Base-by-base conservation (phyloP, 2,888 invertebrate species). In the Tiliacea citrago region DNA sequence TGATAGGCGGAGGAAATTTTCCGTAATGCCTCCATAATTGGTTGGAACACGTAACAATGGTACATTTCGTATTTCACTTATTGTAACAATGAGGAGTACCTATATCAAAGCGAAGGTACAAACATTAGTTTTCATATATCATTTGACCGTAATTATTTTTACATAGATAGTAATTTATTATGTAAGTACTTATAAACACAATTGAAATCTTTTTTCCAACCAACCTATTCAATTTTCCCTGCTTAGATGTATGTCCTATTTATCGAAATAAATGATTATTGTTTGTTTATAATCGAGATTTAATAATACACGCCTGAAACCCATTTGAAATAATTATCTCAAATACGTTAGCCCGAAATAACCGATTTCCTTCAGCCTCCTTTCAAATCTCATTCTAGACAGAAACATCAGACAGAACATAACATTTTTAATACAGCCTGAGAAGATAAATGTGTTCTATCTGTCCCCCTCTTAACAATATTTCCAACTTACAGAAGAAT, bases 31-130 rank as follows among this genome's bases (percentile, higher is more conserved):
- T 71, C 65, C 73, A 79, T 81, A 83, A 80, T 82, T 81, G 73
- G 79, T 71, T 57, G 51, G 51, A 66, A 83, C n/a, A n/a, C 70
- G 75, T 78, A 87, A 88, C 86, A 87, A 88, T 88, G 70, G 76
- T 68, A 74, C 70, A 75, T 77, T 85, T 88, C 73, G 68, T 79
- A 74, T 82, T 79, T 83, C 77, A 71, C 78, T 86, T 86, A 75
- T 66, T 66, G 35, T 29, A 66, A 74, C 72, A 83, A 77, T 73
- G 82, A 75, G 68, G 70, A 68, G 51, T 67, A n/a, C n/a, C n/a
- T n/a, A 7, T 67, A 57, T 12, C 7, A 39, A 35, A 24, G 8
- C 3, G 21, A 5, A 35, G 24, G 12, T 55, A 55, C 42, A 21
- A 29, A 68, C 45, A 18, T 16, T 10, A 1, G 29, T 51, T 70